Evolutionary conservation across 2,797 vertebrate genomes (phyloP).

Genomic region (Hemitrygon akajei): DNA sequence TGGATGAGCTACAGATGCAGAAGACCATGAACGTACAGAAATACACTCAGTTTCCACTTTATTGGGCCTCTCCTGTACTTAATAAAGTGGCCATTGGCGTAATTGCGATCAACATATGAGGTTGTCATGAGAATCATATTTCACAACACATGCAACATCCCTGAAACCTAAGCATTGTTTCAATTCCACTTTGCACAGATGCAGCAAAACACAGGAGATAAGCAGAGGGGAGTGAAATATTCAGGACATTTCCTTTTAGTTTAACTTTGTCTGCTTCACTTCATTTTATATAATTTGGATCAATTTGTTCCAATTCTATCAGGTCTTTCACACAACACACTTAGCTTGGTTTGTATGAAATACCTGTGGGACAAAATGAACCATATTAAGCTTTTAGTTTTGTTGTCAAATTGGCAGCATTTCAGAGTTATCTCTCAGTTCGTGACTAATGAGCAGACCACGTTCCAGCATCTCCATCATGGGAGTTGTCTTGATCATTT

Average conservation of each 20-base stretch:
- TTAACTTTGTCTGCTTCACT: conserved; percentile 6
- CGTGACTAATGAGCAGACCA: background rate
- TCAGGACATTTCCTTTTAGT: background rate
- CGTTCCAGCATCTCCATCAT: background rate
- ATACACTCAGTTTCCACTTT: too few relatives aligned
- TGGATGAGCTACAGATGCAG: too few relatives aligned
- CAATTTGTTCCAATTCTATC: conserved; percentile 17
- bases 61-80: background rate
- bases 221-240: conserved; percentile 20
- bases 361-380: background rate
- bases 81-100: background rate
- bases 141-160: background rate
- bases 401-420: background rate
- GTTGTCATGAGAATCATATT: background rate
- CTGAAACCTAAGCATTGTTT: background rate
- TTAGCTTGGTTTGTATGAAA: background rate
- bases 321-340: background rate
- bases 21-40: too few relatives aligned
- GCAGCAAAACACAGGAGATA: background rate
- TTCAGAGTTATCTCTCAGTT: background rate
- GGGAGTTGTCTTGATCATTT: background rate
- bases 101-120: background rate
- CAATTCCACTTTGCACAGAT: background rate
- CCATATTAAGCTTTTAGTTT: background rate
- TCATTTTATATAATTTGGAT: conserved; percentile 22